Base-by-base conservation (phyloP, 1,140 invertebrate species). In the Drosophila sucinea region DNA sequence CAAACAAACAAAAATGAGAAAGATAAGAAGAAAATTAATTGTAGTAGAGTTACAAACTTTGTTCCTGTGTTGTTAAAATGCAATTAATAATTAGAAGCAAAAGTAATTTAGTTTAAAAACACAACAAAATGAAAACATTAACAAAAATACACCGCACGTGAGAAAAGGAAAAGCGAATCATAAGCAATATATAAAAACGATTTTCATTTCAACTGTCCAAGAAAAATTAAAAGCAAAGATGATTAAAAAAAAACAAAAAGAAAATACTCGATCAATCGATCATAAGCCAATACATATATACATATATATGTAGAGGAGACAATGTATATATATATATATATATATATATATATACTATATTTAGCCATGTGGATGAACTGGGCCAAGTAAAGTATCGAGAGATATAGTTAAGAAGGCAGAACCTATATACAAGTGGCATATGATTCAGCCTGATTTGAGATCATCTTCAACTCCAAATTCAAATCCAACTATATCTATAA, bases 21-120 rank as follows among this genome's bases (percentile, higher is more conserved):
- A 58, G 35, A 66, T 60, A 60, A 38, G 8, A 78, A 70, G 35
- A 6, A 73, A 74, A 32, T 68, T 62, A 75, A 75, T 51, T 41
- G 29, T 77, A 58, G 17, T 58, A 70, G 74, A 77, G 54, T 60
- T 86, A 87, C 35, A 87, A 83, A 87, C 84, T 83, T 51, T 89
- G 83, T 87, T 87, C 83, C 83, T 87, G 83, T 83, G 83, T 89
- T 87, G 84, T 87, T 87, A 79, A 87, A 77, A 72, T 77, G 68
- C 44, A 51, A 74, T 66, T 58, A 75, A 72, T 71, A 44, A 60
- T 44, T 57, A 40, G 40, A 44, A 73, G 66, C 40, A 54, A 70
- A 70, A 67, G 60, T 73, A 56, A 57, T 81, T 71, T 67, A 85
- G 67, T 71, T 79, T 35, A 74, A 83, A 5, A 35, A 54, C 44